Conservation (phyloP, 2,797 vertebrate species). For the Lagocephalus sceleratus region DNA sequence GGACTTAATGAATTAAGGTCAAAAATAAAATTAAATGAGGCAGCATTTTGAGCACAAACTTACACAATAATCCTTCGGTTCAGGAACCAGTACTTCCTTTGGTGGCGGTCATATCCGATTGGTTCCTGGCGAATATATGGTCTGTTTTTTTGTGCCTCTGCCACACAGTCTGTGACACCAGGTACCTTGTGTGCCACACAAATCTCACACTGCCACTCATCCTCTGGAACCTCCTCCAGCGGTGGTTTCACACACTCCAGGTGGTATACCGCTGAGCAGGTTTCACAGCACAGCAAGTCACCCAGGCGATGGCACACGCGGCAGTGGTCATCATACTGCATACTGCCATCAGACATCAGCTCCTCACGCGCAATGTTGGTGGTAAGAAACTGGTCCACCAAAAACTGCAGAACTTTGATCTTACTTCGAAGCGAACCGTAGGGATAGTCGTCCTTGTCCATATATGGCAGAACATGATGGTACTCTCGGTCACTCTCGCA, state of each 20-base stretch:
- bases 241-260: slow-evolving; percentile 97
- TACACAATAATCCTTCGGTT: slow-evolving; percentile 94
- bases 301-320: slow-evolving; percentile 97
- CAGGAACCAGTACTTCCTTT: slow-evolving; percentile 97
- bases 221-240: slow-evolving; percentile 92
- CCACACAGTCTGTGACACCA: slow-evolving; percentile 92
- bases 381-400: slow-evolving; percentile 97
- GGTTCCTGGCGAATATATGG: slow-evolving; percentile 96
- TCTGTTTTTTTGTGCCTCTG: slow-evolving; percentile 93
- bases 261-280: slow-evolving; percentile 96
- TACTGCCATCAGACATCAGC: slow-evolving; percentile 94
- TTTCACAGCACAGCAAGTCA: slow-evolving; percentile 97
- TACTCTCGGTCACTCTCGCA: slow-evolving; percentile 96
- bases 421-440: slow-evolving; percentile 91
- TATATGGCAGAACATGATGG: slow-evolving; percentile 88
- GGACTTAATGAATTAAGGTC: no score
- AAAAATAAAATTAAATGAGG: no score
- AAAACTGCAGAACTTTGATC: slow-evolving; percentile 94
- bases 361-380: slow-evolving; percentile 97
- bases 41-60: slow-evolving; percentile 65
- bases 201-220: slow-evolving; percentile 99
- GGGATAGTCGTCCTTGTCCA: slow-evolving; percentile 92
- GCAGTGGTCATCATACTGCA: slow-evolving; percentile 97
- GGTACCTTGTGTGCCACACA: slow-evolving; percentile 95
- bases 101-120: slow-evolving; percentile 91